Base-by-base conservation (phyloP, 2,888 invertebrate genomes). In the Dexiosoma caninum region DNA sequence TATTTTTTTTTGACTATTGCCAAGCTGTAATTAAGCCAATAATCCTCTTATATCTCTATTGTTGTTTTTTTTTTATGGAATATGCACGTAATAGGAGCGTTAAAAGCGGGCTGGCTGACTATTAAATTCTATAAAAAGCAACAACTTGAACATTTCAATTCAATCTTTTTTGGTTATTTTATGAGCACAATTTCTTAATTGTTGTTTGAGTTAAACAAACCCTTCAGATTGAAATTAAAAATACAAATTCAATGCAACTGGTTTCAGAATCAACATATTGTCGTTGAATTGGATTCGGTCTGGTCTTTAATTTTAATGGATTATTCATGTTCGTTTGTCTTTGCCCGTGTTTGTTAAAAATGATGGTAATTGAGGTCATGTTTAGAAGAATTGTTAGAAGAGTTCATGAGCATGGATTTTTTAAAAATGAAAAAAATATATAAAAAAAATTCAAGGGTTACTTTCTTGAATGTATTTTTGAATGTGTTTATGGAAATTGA, bases 301-400 rank as follows among this genome's bases (percentile, higher is more conserved):
- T 46, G 66, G 46, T 71, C 30, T 74, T 16, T 64, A 37, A 44
- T 59, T 35, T 30, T 76, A 71, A 72, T 72, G 67, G 71, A 71
- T 72, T 67, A 67, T 67, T 32, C 21, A 2, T 53, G 49, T 62
- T 55, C 8, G 27, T 14, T 35, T 37, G 55, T 44, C 27, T 49
- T 21, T 49, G 19, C 12, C 10, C 10, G 16, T 53, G 32, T 37
- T n/a, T 53, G 21, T 46, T 37, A 2, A 60, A 62, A 49, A 71
- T 71, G 46, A 30, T 69, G 60, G 23, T 53, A 72, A 72, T 80
- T 76, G 76, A 72, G 76, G 55, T 71, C 71, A 76, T 71, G 71
- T 76, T 76, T 30, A 62, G 67, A 62, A 76, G 30, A 42, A 23
- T 49, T 19, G 23, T 66, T 32, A 78, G 57, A 60, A 40, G 16